These are phyloP conservation scores for Oryzias woworae DNA, from an alignment of 2,113 vertebrate genomes.

Conservation along the genomic window DNA sequence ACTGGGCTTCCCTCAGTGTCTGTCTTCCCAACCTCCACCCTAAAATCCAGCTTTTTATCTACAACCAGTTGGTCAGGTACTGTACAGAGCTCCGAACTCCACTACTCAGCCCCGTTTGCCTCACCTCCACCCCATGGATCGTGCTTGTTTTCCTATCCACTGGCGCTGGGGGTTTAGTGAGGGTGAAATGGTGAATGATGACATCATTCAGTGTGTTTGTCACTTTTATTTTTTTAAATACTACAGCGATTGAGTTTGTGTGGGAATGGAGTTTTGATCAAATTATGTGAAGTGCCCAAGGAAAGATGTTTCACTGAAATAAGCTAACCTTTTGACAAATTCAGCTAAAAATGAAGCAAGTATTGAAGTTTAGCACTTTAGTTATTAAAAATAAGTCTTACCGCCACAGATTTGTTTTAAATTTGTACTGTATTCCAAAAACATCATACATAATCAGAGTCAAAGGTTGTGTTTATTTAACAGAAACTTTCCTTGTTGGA, in stretches of 20 bases:
- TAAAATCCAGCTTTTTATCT: slow-evolving; percentile 99
- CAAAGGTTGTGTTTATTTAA: slow-evolving; percentile 60
- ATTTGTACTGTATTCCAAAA: no score
- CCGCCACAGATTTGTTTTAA: neutral
- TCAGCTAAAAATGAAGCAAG: neutral
- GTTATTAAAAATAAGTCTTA: neutral
- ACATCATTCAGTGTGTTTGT: slow-evolving; percentile 21
- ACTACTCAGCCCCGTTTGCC: slow-evolving; percentile 63
- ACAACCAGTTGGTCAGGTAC: slow-evolving; percentile 99
- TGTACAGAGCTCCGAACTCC: slow-evolving; percentile 75
- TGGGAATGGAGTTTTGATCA: slow-evolving; percentile 19
- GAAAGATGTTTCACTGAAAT: slow-evolving; percentile 59
- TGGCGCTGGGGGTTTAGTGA: slow-evolving; percentile 48
- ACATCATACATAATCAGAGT: neutral
- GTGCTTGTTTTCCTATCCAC: slow-evolving; percentile 86
- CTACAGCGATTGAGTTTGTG: slow-evolving; percentile 15
- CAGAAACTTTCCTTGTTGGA: slow-evolving; percentile 51
- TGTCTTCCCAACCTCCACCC: slow-evolving; percentile 98
- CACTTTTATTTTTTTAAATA: slow-evolving; percentile 21
- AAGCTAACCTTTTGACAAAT: slow-evolving; percentile 47
- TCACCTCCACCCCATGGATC: slow-evolving; percentile 85
- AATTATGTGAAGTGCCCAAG: slow-evolving; percentile 34
- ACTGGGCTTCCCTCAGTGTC: slow-evolving; percentile 99
- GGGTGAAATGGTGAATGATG: slow-evolving; percentile 48
- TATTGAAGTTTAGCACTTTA: neutral